phyloP scores from a whole-genome alignment of 2,888 invertebrate genomes.

The Sericinus montela region DNA sequence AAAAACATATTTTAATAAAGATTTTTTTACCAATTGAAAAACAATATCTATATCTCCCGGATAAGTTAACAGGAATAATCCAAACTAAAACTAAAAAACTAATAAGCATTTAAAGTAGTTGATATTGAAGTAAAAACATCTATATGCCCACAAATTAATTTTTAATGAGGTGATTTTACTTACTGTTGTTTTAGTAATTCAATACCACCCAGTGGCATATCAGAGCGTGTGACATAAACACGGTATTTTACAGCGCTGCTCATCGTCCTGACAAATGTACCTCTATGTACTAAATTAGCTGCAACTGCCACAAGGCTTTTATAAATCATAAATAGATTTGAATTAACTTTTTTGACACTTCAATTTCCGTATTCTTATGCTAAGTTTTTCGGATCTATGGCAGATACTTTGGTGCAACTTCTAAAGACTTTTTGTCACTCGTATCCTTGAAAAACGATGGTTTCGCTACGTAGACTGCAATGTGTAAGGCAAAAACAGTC shows the following conservation, averaged over 20 bases:
- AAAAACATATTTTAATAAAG: too few species aligned
- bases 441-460: conserved; percentile 65
- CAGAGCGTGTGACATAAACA: conserved; percentile 82
- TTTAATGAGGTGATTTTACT: too few species aligned
- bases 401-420: conserved; percentile 57
- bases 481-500: conserved; percentile 58
- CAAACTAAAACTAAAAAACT: too few species aligned
- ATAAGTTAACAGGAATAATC: too few species aligned
- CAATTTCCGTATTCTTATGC: conserved; percentile 32
- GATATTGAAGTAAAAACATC: too few species aligned
- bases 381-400: conserved; percentile 41
- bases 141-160: too few species aligned
- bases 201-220: conserved; percentile 81
- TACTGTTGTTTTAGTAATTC: conserved; percentile 80
- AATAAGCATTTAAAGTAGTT: too few species aligned
- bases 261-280: conserved; percentile 47
- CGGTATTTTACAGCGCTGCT: conserved; percentile 58
- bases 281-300: conserved; percentile 34
- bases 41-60: too few species aligned
- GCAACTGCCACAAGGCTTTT: conserved; percentile 35
- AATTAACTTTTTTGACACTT: conserved; percentile 24
- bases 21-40: too few species aligned
- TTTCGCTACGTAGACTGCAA: conserved; percentile 61
- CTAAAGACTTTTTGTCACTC: conserved; percentile 32
- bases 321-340: conserved; percentile 48